These are phyloP conservation scores for Caenorhabditis latens DNA, from an alignment of 1,140 invertebrate genomes.

Conservation along the genomic window DNA sequence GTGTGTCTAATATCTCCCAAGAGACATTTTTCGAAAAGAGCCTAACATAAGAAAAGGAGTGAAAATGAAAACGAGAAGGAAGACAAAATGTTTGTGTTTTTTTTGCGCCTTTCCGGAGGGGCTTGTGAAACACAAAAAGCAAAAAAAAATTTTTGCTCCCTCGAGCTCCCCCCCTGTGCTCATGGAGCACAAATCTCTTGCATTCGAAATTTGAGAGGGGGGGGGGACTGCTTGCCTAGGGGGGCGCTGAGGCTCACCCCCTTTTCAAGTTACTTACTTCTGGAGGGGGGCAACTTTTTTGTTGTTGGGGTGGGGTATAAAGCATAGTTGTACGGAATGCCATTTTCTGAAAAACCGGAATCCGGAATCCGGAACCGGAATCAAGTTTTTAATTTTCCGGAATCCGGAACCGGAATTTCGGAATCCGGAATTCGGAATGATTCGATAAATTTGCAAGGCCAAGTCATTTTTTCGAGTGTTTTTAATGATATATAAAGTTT, in stretches of 20 bases:
- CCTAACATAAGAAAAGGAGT: background rate
- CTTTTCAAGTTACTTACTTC: background rate
- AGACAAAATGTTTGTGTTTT: constrained; percentile 51
- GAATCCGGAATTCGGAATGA: too few relatives aligned
- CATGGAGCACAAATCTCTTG: background rate
- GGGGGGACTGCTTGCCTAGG: background rate
- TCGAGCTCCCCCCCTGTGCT: too few relatives aligned
- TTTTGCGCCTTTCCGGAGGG: background rate
- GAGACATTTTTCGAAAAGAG: constrained; percentile 23
- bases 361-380: too few relatives aligned
- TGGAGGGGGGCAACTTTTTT: background rate
- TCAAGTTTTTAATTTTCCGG: too few relatives aligned
- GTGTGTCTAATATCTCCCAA: constrained; percentile 45
- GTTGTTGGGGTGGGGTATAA: too few relatives aligned
- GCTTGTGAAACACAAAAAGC: background rate
- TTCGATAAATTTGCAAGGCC: too few relatives aligned
- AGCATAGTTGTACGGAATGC: too few relatives aligned
- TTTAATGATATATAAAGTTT: too few relatives aligned
- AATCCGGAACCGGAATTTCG: too few relatives aligned
- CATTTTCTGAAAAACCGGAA: too few relatives aligned
- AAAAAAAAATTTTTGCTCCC: background rate
- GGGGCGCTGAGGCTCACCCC: background rate
- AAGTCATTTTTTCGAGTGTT: too few relatives aligned
- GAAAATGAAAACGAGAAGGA: background rate
- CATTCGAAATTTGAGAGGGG: constrained; percentile 46